Evolutionary conservation across 2,888 invertebrate genomes (phyloP), one percentile per base, ranked within the genome.

Genomic region (Andrena trimmerana): DNA sequence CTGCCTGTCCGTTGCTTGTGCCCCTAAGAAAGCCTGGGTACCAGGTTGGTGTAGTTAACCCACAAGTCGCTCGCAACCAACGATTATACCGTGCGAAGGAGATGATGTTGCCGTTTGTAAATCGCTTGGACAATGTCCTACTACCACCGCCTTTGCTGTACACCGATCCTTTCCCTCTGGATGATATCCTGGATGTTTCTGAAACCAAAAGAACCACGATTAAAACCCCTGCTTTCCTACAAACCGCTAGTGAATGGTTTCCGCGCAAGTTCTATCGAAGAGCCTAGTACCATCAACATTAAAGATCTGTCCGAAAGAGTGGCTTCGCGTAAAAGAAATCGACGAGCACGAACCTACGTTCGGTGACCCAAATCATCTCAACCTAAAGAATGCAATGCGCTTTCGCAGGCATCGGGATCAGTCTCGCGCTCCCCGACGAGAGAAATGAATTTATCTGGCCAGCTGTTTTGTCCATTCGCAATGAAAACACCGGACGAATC

Each of bases 111-210:
- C 93, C 91, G 90, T 90, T 91, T 90, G 83, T 88, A 87, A 89
- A 88, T 92, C 91, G 89, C 89, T 90, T 91, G 91, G 91, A 90
- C 92, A 90, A 84, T 86, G 90, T 92, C 91, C 92, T 92, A 90
- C 92, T 93, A 90, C 94, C 93, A 90, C 93, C 93, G 91, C 93
- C 93, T 94, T 93, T 93, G 88, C 93, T 93, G 91, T 92, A 93
- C 93, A 91, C 93, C 93, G 92, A 91, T 93, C 93, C 93, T 94
- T 94, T 97, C 97, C 97, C 97, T 97, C 97, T 97, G 97, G 97
- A 97, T 97, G 97, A 97, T 97, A 94, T 93, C 94, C 93, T 94
- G 94, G 97, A 97, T 97, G 96, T 97, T 97, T 98, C 98, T 98
- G 96, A 0, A 96, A 94, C 88, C 2, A 78, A 42, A 77, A 1